These are phyloP conservation scores for Melanostoma mellinum DNA, from an alignment of 2,888 invertebrate genomes.

Conservation along the genomic window DNA sequence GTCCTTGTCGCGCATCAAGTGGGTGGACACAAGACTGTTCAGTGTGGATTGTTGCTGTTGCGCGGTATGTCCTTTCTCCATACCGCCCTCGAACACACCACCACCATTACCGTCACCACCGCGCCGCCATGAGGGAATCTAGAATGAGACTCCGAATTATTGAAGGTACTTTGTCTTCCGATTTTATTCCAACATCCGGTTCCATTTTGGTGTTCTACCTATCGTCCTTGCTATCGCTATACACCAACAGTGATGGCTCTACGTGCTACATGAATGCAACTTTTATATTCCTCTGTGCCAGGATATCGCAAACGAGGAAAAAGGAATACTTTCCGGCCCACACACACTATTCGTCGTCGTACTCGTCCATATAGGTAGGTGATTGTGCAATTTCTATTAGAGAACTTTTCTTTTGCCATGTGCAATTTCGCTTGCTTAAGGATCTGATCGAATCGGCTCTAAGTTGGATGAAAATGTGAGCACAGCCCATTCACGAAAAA, in stretches of 20 bases:
- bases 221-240: slow-evolving; percentile 25
- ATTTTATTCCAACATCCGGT: slow-evolving; percentile 64
- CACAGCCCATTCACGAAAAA: slow-evolving; percentile 64
- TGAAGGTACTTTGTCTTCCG: slow-evolving; percentile 66
- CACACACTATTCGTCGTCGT: neutral
- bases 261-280: slow-evolving; percentile 45
- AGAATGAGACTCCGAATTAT: slow-evolving; percentile 52
- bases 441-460: slow-evolving; percentile 47
- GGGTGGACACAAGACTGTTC: slow-evolving; percentile 13
- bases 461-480: slow-evolving; percentile 59
- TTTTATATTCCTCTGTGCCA: slow-evolving; percentile 26
- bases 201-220: slow-evolving; percentile 37
- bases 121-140: slow-evolving; percentile 18
- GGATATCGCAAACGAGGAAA: slow-evolving; percentile 33
- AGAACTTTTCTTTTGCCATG: slow-evolving; percentile 10
- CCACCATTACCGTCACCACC: too few relatives aligned
- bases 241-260: slow-evolving; percentile 15
- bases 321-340: slow-evolving; percentile 6
- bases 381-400: slow-evolving; percentile 60
- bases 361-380: slow-evolving; percentile 7
- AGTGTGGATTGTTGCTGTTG: slow-evolving; percentile 28
- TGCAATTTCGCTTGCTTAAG: slow-evolving; percentile 36
- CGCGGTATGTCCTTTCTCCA: neutral
- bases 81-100: neutral
- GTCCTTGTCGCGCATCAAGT: slow-evolving; percentile 51